Base-by-base conservation (phyloP, 2,888 invertebrate species). In the Stegophylla sp. region DNA sequence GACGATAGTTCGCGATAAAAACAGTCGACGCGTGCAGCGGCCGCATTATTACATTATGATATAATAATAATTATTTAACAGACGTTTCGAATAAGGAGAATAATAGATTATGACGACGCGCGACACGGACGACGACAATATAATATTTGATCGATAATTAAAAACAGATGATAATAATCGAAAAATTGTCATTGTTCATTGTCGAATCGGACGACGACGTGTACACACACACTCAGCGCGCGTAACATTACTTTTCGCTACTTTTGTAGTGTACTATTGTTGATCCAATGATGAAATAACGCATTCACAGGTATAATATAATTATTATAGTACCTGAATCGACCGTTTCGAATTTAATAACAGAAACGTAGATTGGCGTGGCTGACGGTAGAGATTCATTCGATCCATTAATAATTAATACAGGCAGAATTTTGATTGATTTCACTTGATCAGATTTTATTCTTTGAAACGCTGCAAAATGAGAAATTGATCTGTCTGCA, bases 101-200 rank as follows among this genome's bases (percentile, higher is more conserved):
- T 43, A 72, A 26, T 59, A 59, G 28, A 17, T 17, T 34, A 72
- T 43, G 45, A 59, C 56, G 10, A 23, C 15, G 17, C 20, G 17
- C 26, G 1, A n/a, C 23, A 43, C 17, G 17, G 3, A 43, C 45
- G 7, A 45, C n/a, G 5, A 28, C 17, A 28, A 69, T 28, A 64
- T 23, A 20, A 28, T n/a, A n/a, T 73, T 28, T 28, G 61, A 43
- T 59, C 23, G 45, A 9, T 15, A 13, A 72, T 43, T 73, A 48
- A 73, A 71, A 73, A 61, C 61, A 5, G 61, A 73, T 28, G 26
- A 61, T 48, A 26, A 73, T 61, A 73, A 73, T 73, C 43, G n/a
- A n/a, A 20, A 48, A 61, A 61, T 73, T 20, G 61, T 61, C 73
- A 61, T 61, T 28, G 73, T 61, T 20, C 45, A 48, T 73, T 73